phyloP scores from a whole-genome alignment of 2,888 invertebrate genomes.

The Cantharis rufa region DNA sequence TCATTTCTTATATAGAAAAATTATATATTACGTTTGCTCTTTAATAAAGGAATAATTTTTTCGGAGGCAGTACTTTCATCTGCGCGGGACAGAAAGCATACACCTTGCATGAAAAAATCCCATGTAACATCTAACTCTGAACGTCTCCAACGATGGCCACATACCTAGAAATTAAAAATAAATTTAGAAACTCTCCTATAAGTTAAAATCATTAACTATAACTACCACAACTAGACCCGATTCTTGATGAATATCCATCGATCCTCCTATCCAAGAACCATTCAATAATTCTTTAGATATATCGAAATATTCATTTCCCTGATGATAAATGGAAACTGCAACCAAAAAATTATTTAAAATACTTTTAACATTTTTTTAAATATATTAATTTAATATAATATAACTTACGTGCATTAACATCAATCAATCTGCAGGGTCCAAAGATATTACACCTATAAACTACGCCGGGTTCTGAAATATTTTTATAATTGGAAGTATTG shows the following conservation, averaged over 20 bases:
- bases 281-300: conserved; percentile 26
- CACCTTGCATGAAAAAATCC: conserved; percentile 44
- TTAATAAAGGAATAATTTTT: conserved; percentile 36
- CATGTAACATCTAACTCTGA: conserved; percentile 20
- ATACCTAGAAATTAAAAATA: conserved; percentile 46
- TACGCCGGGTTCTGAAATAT: conserved; percentile 45
- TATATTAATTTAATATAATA: neutral
- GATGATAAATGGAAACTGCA: neutral
- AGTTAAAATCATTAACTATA: too few relatives aligned
- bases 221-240: conserved; percentile 45
- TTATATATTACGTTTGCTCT: conserved; percentile 21
- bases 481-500: conserved; percentile 27
- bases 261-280: conserved; percentile 51
- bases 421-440: conserved; percentile 41
- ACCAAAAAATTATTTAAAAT: neutral
- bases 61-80: conserved; percentile 32
- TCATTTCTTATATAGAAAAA: neutral
- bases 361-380: too few relatives aligned
- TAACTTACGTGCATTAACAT: conserved; percentile 35
- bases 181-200: neutral
- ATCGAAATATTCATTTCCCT: neutral
- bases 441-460: conserved; percentile 45
- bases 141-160: conserved; percentile 53
- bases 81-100: conserved; percentile 46
- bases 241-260: conserved; percentile 49